phyloP scores from a whole-genome alignment of 2,113 vertebrate species.

The human (Homo sapiens) region DNA sequence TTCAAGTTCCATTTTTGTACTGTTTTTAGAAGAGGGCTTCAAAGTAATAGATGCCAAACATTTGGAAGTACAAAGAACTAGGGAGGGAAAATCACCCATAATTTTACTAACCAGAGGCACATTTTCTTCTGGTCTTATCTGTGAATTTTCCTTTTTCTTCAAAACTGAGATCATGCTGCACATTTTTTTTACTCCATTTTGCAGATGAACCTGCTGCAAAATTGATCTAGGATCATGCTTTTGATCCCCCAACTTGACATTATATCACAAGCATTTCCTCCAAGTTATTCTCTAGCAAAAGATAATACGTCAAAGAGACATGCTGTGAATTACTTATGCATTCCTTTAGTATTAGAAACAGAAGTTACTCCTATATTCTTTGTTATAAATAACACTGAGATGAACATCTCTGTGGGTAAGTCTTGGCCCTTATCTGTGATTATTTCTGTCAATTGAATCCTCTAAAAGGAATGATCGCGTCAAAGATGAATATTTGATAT shows the following conservation, averaged over 20 bases:
- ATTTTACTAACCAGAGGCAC: neutral
- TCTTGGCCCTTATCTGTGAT: neutral
- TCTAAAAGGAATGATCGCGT: neutral
- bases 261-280: neutral
- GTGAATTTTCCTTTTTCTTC: neutral
- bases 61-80: neutral
- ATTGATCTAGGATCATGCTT: neutral
- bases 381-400: neutral
- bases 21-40: conserved; percentile 25
- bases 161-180: neutral
- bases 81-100: neutral
- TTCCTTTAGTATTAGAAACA: neutral
- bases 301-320: neutral
- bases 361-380: neutral
- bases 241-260: neutral
- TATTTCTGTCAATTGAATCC: neutral
- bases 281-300: neutral
- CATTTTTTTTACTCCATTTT: too few relatives aligned
- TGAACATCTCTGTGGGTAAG: neutral
- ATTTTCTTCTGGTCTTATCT: conserved; percentile 9
- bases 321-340: neutral
- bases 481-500: neutral
- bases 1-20: conserved; percentile 4
- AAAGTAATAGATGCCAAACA: neutral
- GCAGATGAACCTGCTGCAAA: neutral